These are phyloP conservation scores for Sanderia malayensis DNA, from an alignment of 30 jellyfish, hydroid and myxozoan genomes.

Conservation along the genomic window DNA sequence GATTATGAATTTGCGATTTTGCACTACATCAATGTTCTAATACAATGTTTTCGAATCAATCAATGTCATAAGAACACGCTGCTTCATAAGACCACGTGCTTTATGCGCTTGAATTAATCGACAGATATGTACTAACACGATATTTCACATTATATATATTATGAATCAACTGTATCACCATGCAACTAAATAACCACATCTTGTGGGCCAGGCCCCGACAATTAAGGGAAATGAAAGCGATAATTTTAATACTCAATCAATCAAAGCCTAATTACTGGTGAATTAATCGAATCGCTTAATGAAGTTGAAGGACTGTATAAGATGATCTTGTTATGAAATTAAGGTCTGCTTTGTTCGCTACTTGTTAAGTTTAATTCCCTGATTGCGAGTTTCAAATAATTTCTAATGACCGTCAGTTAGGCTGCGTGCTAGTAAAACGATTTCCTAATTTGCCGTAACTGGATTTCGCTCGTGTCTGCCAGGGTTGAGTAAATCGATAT, in stretches of 20 bases:
- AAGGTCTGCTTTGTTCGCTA: background rate
- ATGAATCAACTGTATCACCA: no score
- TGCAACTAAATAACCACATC: no score
- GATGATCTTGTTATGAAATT: background rate
- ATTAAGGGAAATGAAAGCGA: background rate
- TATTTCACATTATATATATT: no score
- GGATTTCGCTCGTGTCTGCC: constrained; percentile 7
- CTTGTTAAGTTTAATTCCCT: background rate
- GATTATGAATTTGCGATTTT: no score
- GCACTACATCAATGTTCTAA: no score
- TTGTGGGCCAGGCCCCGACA: background rate
- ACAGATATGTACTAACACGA: no score
- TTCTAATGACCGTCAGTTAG: background rate
- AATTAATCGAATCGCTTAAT: no score
- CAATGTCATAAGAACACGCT: no score
- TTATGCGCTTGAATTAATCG: no score
- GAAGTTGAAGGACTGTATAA: background rate
- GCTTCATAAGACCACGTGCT: no score
- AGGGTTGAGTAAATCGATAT: constrained; percentile 6
- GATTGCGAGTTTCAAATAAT: background rate
- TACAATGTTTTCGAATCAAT: no score
- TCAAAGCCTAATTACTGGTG: background rate
- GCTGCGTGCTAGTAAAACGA: background rate
- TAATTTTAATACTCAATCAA: background rate
- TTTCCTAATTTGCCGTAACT: background rate